Evolutionary conservation across 2,888 invertebrate genomes (phyloP).

Genomic region (Crioceris asparagi): DNA sequence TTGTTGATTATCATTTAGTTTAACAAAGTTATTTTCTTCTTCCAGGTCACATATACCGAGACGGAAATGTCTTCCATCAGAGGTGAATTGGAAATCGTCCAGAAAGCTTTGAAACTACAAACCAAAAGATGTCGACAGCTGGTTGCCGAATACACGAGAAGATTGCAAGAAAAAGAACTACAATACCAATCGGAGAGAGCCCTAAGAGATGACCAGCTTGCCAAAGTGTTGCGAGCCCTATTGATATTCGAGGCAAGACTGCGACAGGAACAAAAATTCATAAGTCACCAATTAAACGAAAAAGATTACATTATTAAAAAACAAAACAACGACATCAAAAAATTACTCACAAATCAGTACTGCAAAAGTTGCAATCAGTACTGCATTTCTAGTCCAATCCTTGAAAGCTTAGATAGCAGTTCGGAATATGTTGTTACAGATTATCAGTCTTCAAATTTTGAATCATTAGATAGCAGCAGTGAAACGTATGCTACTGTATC

Average conservation of each 20-base stretch:
- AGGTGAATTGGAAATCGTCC: conserved; percentile 55
- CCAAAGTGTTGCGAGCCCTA: conserved; percentile 57
- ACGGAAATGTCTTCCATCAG: conserved; percentile 47
- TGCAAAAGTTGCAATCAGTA: conserved; percentile 37
- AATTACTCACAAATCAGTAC: conserved; percentile 45
- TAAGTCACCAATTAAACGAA: conserved; percentile 55
- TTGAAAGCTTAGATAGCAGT: conserved; percentile 36
- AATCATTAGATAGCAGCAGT: conserved; percentile 36
- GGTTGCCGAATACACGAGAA: conserved; percentile 52
- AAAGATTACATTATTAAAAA: conserved; percentile 61
- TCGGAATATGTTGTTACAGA: conserved; percentile 35
- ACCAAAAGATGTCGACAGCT: conserved; percentile 58
- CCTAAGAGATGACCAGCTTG: conserved; percentile 59
- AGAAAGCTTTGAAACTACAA: conserved; percentile 53
- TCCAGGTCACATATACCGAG: conserved; percentile 56
- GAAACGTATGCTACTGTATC: conserved; percentile 36
- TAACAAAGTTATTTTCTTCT: conserved; percentile 31
- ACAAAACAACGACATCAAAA: conserved; percentile 58
- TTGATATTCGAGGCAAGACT: conserved; percentile 62
- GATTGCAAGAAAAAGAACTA: conserved; percentile 49
- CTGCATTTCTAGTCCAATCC: conserved; percentile 27
- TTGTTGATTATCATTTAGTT: too few species aligned
- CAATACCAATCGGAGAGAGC: conserved; percentile 50
- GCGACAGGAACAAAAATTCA: conserved; percentile 61
- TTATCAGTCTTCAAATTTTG: conserved; percentile 35